Conservation (phyloP, 2,797 vertebrate genomes). For the Rallus crepitans region DNA sequence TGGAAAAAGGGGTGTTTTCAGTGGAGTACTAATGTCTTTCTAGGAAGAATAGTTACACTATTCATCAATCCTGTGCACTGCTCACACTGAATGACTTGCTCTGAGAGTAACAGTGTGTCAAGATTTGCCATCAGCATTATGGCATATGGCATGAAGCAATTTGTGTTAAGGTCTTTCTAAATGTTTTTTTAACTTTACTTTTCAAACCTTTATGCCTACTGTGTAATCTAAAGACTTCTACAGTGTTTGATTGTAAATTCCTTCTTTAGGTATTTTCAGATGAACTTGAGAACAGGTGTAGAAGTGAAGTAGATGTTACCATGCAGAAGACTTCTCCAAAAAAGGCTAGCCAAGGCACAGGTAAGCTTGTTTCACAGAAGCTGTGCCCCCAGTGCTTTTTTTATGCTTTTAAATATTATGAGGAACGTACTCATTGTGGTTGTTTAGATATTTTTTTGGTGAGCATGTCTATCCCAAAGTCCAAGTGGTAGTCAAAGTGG, state of each 20-base stretch:
- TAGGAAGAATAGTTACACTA: not conserved
- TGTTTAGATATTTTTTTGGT: not conserved
- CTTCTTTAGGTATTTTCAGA: conserved; percentile 74
- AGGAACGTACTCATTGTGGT: not conserved
- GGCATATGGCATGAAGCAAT: not conserved
- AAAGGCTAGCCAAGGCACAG: conserved; percentile 3
- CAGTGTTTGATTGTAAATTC: not conserved
- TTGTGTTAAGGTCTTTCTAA: not conserved
- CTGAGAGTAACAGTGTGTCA: not conserved
- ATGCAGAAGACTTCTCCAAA: not conserved
- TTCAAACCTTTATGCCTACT: not conserved
- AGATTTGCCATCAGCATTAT: not conserved
- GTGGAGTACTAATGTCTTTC: not conserved
- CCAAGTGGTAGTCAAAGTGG: not conserved
- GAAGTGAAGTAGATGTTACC: not conserved
- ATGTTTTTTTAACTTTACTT: not conserved
- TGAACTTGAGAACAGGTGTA: conserved; percentile 52
- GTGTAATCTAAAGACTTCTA: not conserved
- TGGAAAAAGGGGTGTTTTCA: not conserved
- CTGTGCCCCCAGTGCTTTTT: not conserved
- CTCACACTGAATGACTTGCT: not conserved
- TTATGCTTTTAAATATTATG: not conserved
- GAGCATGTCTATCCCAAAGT: not conserved
- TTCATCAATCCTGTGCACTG: not conserved
- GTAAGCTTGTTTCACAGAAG: conserved; percentile 46